phyloP scores from a whole-genome alignment of 64 coral and sea anemone species.

The Exaiptasia diaphana region DNA sequence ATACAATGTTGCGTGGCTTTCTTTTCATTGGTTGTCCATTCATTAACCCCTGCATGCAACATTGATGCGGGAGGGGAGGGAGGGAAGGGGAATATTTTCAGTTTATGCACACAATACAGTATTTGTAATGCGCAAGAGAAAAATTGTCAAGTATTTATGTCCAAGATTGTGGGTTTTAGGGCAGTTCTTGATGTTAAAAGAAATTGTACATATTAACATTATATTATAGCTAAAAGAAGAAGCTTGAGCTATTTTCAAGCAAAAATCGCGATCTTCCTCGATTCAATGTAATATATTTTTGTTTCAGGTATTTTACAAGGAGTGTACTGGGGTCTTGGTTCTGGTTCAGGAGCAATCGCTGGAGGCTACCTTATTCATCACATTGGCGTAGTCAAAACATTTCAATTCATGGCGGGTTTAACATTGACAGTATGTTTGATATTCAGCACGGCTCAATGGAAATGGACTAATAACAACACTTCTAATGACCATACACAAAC shows the following conservation, averaged over 20 bases:
- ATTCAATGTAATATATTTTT: background rate
- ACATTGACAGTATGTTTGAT: constrained; percentile 59
- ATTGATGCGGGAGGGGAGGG: too few species aligned
- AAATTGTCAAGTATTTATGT: too few species aligned
- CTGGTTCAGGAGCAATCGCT: constrained; percentile 75
- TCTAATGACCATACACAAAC: constrained; percentile 25
- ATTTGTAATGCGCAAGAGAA: too few species aligned
- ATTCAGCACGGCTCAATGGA: constrained; percentile 69
- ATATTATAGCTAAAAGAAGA: background rate
- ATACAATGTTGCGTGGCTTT: too few species aligned
- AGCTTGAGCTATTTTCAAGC: too few species aligned
- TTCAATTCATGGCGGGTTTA: constrained; percentile 65
- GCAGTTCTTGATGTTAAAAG: too few species aligned
- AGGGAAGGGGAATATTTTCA: too few species aligned
- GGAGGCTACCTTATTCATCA: constrained; percentile 87
- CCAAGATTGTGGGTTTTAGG: too few species aligned
- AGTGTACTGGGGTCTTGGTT: constrained; percentile 85
- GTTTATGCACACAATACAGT: too few species aligned
- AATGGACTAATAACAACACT: constrained; percentile 43
- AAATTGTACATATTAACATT: too few species aligned
- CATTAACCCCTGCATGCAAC: too few species aligned
- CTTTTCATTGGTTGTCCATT: too few species aligned
- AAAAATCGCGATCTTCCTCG: background rate
- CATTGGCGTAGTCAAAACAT: constrained; percentile 68
- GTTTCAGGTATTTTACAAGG: constrained; percentile 78